Evolutionary conservation across 35 echinoderm and acorn worm species (phyloP).

Genomic region (Ophioderma brevispina): DNA sequence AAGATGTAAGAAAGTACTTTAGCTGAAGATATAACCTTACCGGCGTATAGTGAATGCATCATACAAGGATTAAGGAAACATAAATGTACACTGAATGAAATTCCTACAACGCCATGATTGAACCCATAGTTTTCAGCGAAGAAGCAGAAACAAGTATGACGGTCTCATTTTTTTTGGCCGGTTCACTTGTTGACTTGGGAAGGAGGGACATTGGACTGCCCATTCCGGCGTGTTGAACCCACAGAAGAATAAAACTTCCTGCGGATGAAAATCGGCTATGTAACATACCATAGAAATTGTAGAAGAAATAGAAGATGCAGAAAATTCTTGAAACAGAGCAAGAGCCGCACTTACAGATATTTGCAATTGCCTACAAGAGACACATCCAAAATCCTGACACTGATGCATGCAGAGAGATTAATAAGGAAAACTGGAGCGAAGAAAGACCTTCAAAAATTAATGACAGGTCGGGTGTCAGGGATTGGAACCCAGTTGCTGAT

Average conservation of each 20-base stretch:
- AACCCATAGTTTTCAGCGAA: background rate
- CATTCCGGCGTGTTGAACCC: constrained; percentile 42
- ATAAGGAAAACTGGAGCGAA: constrained; percentile 5
- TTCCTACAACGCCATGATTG: background rate
- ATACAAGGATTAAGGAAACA: constrained; percentile 6
- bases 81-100: background rate
- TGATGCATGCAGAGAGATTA: background rate
- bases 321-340: background rate
- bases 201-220: constrained; percentile 39
- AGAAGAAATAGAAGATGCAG: background rate
- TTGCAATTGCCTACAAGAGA: background rate
- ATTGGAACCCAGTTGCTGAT: background rate
- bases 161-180: constrained; percentile 37
- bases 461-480: background rate
- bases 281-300: background rate
- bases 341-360: background rate
- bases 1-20: constrained; percentile 7
- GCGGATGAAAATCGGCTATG: too few relatives aligned
- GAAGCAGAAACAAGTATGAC: constrained; percentile 4
- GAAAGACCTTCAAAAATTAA: constrained; percentile 24
- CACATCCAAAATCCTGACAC: background rate
- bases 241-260: background rate
- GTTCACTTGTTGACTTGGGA: constrained; percentile 9
- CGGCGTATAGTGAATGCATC: constrained; percentile 39
- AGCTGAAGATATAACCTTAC: constrained; percentile 9